phyloP scores from a whole-genome alignment of 2,113 vertebrate species.

The western clawed frog (Xenopus tropicalis) region UCB_Xtro_10.0 CM004448.2:95181001-95181500 shows the following conservation, averaged over 20 bases:
- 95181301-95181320: slow-evolving; percentile 14
- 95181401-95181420: not conserved
- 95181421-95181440: too few relatives aligned
- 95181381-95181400: slow-evolving; percentile 5
- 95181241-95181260: slow-evolving; percentile 39
- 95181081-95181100: slow-evolving; percentile 40
- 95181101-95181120: slow-evolving; percentile 29
- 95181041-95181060: slow-evolving; percentile 16
- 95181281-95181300: slow-evolving; percentile 39
- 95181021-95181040: slow-evolving; percentile 17
- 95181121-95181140: slow-evolving; percentile 34
- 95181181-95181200: slow-evolving; percentile 43
- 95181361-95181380: slow-evolving; percentile 16
- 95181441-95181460: too few relatives aligned
- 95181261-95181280: slow-evolving; percentile 43
- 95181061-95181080: slow-evolving; percentile 28
- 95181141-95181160: slow-evolving; percentile 38
- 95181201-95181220: slow-evolving; percentile 42
- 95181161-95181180: slow-evolving; percentile 36
- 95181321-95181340: not conserved
- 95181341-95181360: not conserved
- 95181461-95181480: too few relatives aligned
- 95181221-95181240: slow-evolving; percentile 28
- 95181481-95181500: too few relatives aligned
- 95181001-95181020: slow-evolving; percentile 9